phyloP scores from a whole-genome alignment of 2,797 vertebrate genomes.

The Chaunax sp. region DNA sequence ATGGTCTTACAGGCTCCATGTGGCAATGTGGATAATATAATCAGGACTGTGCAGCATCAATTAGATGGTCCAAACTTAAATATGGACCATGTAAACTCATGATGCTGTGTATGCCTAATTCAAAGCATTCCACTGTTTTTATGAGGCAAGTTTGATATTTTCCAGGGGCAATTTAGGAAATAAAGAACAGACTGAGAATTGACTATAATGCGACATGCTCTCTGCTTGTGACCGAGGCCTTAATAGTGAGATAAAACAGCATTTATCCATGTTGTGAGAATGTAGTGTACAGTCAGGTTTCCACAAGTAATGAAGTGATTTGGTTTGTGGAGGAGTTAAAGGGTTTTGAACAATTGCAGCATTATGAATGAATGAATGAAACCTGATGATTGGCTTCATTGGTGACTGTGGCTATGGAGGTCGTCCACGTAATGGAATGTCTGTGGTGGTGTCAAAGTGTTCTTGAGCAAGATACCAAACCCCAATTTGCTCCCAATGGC shows the following conservation, averaged over 20 bases:
- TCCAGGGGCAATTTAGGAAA: slow-evolving; percentile 12
- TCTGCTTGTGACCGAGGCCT: slow-evolving; percentile 45
- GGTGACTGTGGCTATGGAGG: too few species aligned
- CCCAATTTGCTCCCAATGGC: too few species aligned
- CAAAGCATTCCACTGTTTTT: neutral
- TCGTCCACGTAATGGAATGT: too few species aligned
- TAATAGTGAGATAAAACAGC: neutral
- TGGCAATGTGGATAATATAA: neutral
- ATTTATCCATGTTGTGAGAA: slow-evolving; percentile 24
- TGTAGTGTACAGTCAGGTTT: neutral
- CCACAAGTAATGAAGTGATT: slow-evolving; percentile 27
- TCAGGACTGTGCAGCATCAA: neutral
- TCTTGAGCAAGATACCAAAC: too few species aligned
- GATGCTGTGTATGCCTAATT: neutral
- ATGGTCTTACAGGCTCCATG: too few species aligned
- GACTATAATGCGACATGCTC: slow-evolving; percentile 37
- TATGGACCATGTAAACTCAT: neutral
- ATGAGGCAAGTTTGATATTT: slow-evolving; percentile 1
- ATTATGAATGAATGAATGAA: neutral
- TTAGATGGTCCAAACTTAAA: too few species aligned
- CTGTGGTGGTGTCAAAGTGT: too few species aligned
- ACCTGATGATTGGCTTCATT: neutral
- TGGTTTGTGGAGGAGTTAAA: neutral
- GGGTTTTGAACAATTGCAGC: neutral
- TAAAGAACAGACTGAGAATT: slow-evolving; percentile 28